These are phyloP conservation scores for Nebria ingens DNA, from an alignment of 1,140 invertebrate species.

Conservation along the genomic window DNA sequence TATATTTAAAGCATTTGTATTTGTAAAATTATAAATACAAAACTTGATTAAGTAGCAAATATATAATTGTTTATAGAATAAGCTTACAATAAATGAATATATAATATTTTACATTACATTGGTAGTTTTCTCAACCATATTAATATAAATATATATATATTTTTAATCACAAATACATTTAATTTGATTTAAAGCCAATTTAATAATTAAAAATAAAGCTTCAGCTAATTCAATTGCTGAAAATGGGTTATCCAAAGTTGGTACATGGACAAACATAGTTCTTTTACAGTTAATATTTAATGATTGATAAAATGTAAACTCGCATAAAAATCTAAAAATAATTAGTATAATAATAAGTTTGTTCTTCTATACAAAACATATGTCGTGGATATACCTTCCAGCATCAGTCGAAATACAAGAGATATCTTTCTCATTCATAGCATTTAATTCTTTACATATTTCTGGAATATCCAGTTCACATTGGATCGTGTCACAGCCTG, in stretches of 20 bases:
- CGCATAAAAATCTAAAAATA: slow-evolving; percentile 50
- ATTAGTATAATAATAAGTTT: slow-evolving; percentile 14
- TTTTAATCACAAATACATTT: no score
- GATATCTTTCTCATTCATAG: slow-evolving; percentile 22
- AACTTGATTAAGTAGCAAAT: no score
- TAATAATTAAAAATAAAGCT: slow-evolving; percentile 44
- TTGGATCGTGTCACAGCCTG: slow-evolving; percentile 32
- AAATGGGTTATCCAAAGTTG: slow-evolving; percentile 43
- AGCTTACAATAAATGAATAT: no score
- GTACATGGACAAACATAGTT: slow-evolving; percentile 57
- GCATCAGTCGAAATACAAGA: slow-evolving; percentile 35
- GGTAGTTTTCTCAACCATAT: no score
- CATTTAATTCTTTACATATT: slow-evolving; percentile 36
- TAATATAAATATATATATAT: no score
- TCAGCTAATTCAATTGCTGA: slow-evolving; percentile 39
- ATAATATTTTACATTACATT: no score
- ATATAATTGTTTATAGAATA: no score
- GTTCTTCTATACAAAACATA: slow-evolving; percentile 3
- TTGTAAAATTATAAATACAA: no score
- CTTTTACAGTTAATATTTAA: slow-evolving; percentile 40
- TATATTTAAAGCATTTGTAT: no score
- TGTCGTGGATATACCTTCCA: slow-evolving; percentile 26
- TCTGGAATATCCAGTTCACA: slow-evolving; percentile 33
- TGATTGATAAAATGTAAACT: slow-evolving; percentile 58
- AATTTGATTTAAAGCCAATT: slow-evolving; percentile 23